These are phyloP conservation scores for Macrobrachium rosenbergii DNA, from an alignment of 1,140 invertebrate genomes.

Conservation along the genomic window DNA sequence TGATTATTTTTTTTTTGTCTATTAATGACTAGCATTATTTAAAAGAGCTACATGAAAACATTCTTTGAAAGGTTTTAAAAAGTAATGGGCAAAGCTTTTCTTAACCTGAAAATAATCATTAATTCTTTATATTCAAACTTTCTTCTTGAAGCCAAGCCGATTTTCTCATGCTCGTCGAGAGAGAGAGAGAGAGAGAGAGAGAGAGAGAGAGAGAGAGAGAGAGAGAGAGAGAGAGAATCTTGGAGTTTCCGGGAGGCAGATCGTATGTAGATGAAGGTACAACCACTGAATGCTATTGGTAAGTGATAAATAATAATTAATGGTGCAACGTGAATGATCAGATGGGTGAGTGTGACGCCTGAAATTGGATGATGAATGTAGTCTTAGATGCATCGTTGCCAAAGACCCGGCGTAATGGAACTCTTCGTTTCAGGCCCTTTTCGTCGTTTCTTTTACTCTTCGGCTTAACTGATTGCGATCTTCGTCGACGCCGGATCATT, in stretches of 20 bases:
- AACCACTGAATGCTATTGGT: constrained; percentile 52
- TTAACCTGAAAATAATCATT: too few species aligned
- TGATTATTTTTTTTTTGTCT: too few species aligned
- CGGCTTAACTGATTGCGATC: too few species aligned
- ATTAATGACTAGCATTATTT: too few species aligned
- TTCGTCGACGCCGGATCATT: too few species aligned
- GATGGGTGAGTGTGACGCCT: constrained; percentile 53
- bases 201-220: neutral
- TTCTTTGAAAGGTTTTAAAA: too few species aligned
- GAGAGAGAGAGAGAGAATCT: constrained; percentile 8
- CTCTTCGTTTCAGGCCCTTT: neutral
- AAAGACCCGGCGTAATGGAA: neutral
- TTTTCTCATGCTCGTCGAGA: neutral
- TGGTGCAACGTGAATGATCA: constrained; percentile 47
- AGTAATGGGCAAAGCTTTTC: too few species aligned
- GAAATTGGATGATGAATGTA: constrained; percentile 60
- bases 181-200: neutral
- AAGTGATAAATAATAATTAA: constrained; percentile 62
- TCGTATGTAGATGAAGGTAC: constrained; percentile 46
- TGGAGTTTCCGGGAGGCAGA: constrained; percentile 31
- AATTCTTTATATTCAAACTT: too few species aligned
- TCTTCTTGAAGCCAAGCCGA: too few species aligned
- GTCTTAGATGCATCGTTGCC: constrained; percentile 52
- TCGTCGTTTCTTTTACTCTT: neutral
- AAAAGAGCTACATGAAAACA: too few species aligned